phyloP scores from a whole-genome alignment of 2,113 vertebrate genomes.

The Melanotaenia duboulayi region DNA sequence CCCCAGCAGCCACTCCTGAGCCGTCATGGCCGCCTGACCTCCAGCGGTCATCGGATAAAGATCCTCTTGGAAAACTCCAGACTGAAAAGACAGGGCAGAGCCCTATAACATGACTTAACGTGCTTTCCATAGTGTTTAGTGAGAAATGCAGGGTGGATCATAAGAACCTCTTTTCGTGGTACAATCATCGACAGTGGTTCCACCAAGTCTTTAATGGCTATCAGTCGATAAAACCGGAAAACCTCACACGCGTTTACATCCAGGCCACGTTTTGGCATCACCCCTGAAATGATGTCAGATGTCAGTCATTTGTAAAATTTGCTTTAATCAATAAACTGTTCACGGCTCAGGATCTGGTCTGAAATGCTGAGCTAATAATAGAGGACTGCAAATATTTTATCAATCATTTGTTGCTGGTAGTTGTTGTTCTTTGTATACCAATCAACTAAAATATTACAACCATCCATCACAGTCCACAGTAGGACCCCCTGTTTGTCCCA shows the following conservation, averaged over 20 bases:
- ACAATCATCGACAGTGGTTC: slow-evolving; percentile 94
- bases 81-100: slow-evolving; percentile 73
- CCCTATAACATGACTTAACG: neutral
- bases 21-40: slow-evolving; percentile 87
- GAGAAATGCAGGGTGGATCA: neutral
- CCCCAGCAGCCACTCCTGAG: slow-evolving; percentile 90
- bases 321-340: no score
- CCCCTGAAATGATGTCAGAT: slow-evolving; percentile 72
- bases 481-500: no score
- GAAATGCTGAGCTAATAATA: no score
- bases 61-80: slow-evolving; percentile 90
- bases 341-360: no score
- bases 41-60: slow-evolving; percentile 92
- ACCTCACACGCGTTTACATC: slow-evolving; percentile 90
- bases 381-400: no score
- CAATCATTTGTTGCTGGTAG: no score
- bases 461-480: no score
- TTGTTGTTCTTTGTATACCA: no score
- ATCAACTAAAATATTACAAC: no score
- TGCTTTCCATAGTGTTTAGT: accelerated
- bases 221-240: slow-evolving; percentile 94
- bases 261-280: slow-evolving; percentile 96
- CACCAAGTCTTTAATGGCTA: slow-evolving; percentile 88
- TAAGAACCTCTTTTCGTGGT: slow-evolving; percentile 80
- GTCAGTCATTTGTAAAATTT: no score